Evolutionary conservation across 2,888 invertebrate species (phyloP), one percentile per base, ranked within the genome.

Genomic region (Diogma glabrata): DNA sequence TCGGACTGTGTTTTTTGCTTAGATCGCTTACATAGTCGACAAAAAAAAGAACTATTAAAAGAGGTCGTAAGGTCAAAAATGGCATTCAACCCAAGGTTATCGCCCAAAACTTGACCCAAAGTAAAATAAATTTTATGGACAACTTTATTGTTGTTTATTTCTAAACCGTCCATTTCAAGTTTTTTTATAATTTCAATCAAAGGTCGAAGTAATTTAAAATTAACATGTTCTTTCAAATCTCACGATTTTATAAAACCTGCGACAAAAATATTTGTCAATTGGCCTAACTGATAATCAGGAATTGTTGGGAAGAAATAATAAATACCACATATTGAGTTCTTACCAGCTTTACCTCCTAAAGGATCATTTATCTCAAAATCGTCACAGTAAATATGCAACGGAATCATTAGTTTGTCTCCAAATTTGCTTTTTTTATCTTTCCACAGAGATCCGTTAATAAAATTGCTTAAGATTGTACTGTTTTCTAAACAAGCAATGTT

Each of bases 21-120:
- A 24, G 52, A 47, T 14, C 51, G 14, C 19, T 54, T 54, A 48
- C 56, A 55, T 47, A 54, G 33, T 52, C 52, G 53, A 49, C 52
- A 55, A 51, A 47, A 55, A 46, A 50, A 51, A 28, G 46, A 53
- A 43, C 49, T 50, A 49, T 54, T 54, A 26, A 53, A 56, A 45
- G 52, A 47, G 22, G 36, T 52, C 47, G 43, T 49, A 45, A 54
- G 53, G 33, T 53, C 53, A 50, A 56, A 56, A 52, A 53, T 51
- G 50, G 54, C 55, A 53, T 57, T 57, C 26, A 57, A 51, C 10
- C 54, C 57, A 28, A 53, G 50, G 40, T 56, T 56, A 30, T 56
- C 54, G 19, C 56, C 55, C 30, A 56, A 50, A 53, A 57, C 52
- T 51, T 56, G 55, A 10, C 53, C 57, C 49, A 54, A 51, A 28